phyloP scores from a whole-genome alignment of 2,888 invertebrate species.

The Stenodema calcarata region DNA sequence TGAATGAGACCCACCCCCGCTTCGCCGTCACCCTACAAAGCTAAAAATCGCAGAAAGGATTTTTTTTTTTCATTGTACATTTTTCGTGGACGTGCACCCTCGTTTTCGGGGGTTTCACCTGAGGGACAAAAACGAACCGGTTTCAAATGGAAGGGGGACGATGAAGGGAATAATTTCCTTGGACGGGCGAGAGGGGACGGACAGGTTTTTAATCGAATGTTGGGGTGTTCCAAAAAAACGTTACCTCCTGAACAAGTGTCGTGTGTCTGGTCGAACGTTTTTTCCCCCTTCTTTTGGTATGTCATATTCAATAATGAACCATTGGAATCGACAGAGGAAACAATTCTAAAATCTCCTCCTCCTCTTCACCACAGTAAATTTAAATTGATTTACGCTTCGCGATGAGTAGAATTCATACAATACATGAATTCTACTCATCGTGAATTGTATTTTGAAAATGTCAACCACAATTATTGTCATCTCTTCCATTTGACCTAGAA shows the following conservation, averaged over 20 bases:
- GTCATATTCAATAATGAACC: neutral
- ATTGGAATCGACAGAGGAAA: too few species aligned
- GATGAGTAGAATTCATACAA: too few species aligned
- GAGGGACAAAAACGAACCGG: neutral
- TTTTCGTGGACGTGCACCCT: neutral
- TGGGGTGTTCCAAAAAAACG: neutral
- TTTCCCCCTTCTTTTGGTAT: neutral
- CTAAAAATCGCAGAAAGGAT: neutral
- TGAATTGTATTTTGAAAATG: too few species aligned
- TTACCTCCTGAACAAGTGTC: neutral
- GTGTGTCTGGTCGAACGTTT: neutral
- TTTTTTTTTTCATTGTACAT: neutral
- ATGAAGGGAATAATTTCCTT: neutral
- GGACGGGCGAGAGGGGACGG: neutral
- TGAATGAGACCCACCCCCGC: neutral
- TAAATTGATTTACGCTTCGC: too few species aligned
- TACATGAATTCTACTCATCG: too few species aligned
- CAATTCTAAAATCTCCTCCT: too few species aligned
- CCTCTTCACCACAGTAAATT: too few species aligned
- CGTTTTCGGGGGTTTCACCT: neutral
- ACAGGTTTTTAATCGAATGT: neutral
- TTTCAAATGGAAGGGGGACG: neutral
- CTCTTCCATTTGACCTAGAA: too few species aligned
- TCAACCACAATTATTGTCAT: too few species aligned
- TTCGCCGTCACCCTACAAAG: neutral